Percentiles rank a stretch among this genome's conserved stretches.
phyloP scores from a whole-genome alignment of 2,797 vertebrate genomes.

The Cercopithecus hamlyni region DNA sequence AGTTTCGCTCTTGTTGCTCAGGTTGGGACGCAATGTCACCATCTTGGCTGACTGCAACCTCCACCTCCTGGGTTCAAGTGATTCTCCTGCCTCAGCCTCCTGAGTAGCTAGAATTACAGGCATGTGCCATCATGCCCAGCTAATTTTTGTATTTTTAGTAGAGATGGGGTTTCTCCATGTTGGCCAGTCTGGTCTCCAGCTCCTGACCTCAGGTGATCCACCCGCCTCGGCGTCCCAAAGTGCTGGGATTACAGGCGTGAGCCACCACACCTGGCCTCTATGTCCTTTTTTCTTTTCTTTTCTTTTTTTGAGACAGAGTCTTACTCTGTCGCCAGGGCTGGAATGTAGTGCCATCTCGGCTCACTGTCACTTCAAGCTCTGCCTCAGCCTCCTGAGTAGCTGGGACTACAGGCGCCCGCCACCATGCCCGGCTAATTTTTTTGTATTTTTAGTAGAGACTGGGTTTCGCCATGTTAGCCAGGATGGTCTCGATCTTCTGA shows the following conservation, averaged over 20 bases:
- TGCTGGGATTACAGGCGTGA: background rate
- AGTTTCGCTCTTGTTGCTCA: background rate
- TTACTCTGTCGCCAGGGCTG: no score
- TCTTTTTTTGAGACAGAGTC: no score
- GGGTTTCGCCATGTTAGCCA: background rate
- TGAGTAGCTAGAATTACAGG: background rate
- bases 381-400: background rate
- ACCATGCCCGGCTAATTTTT: background rate
- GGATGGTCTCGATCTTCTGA: background rate
- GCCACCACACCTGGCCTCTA: background rate
- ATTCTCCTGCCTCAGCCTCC: background rate
- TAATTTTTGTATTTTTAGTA: background rate
- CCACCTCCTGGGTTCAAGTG: background rate
- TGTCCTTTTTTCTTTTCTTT: background rate
- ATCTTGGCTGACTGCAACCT: background rate
- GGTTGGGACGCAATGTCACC: background rate
- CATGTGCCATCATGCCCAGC: fast-evolving
- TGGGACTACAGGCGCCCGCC: fast-evolving
- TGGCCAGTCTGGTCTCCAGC: background rate
- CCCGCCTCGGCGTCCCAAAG: background rate
- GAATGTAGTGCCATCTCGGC: no score
- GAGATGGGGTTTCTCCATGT: background rate
- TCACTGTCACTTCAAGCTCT: no score
- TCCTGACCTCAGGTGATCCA: background rate
- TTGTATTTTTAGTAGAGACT: background rate